Evolutionary conservation across 2,113 vertebrate species (phyloP).

Genomic region (Oxyruncus cristatus): DNA sequence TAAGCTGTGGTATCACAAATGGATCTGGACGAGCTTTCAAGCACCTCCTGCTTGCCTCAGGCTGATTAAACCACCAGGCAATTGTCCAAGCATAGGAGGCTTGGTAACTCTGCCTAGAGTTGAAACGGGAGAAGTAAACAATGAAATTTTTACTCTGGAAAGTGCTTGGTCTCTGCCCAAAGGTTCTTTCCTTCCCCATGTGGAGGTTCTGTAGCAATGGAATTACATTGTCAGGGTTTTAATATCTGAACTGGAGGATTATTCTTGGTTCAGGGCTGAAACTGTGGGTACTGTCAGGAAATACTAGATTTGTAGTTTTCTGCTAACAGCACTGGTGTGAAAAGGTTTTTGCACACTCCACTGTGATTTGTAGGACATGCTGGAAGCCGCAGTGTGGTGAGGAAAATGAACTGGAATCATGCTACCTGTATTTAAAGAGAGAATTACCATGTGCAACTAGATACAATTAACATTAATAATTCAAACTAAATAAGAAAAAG

Average conservation of each 20-base stretch:
- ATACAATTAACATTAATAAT: background rate
- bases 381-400: background rate
- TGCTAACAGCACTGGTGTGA: background rate
- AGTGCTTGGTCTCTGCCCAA: conserved; percentile 36
- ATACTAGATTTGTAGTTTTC: background rate
- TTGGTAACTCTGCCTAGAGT: background rate
- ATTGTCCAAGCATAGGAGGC: conserved; percentile 49
- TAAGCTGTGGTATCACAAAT: background rate
- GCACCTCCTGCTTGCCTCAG: background rate
- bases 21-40: conserved; percentile 39
- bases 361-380: background rate
- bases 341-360: background rate
- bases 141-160: conserved; percentile 48
- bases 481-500: background rate
- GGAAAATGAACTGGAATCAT: background rate
- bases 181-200: conserved; percentile 20
- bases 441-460: background rate
- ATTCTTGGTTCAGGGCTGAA: background rate
- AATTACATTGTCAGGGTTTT: conserved; percentile 26
- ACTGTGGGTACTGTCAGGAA: background rate
- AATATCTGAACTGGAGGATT: background rate
- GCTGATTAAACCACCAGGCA: conserved; percentile 25
- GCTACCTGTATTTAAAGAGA: background rate
- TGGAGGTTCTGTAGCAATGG: conserved; percentile 30
- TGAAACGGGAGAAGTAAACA: conserved; percentile 43